Evolutionary conservation across 1,140 invertebrate species (phyloP), one percentile per base, ranked within the genome.

Genomic region (Oreohelix idahoensis): DNA sequence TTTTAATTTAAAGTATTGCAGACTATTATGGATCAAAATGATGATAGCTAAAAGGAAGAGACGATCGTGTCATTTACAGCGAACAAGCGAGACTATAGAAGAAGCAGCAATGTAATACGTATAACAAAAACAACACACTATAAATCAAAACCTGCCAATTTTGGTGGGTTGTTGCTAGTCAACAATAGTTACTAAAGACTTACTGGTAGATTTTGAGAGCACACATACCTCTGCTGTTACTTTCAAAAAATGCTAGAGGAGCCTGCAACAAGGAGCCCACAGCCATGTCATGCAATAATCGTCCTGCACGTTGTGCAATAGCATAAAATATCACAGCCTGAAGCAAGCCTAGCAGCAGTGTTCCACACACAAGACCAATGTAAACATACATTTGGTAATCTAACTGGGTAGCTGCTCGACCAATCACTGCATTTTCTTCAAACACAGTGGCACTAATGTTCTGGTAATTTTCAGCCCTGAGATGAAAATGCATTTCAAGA

Each of bases 151-250:
- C n/a, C n/a, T n/a, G n/a, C n/a, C n/a, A n/a, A n/a, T n/a, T n/a
- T n/a, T n/a, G n/a, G n/a, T n/a, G n/a, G n/a, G n/a, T n/a, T n/a
- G n/a, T n/a, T n/a, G n/a, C n/a, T n/a, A n/a, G n/a, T n/a, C n/a
- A n/a, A n/a, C n/a, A n/a, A n/a, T n/a, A n/a, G n/a, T n/a, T n/a
- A n/a, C n/a, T n/a, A n/a, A n/a, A n/a, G n/a, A n/a, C n/a, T n/a
- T n/a, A n/a, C n/a, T n/a, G n/a, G n/a, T n/a, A n/a, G n/a, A n/a
- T n/a, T n/a, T n/a, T n/a, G n/a, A n/a, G n/a, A n/a, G n/a, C n/a
- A n/a, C n/a, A n/a, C n/a, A n/a, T 73, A 87, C 86, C 86, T 81
- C 79, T 80, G 36, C 79, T 81, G 79, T 87, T 85, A 70, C 49
- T 42, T 36, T 85, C 70, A 80, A 85, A 87, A 76, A 84, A 88